phyloP scores from a whole-genome alignment of 2,888 invertebrate genomes.

The Cremastinae sp. region DNA sequence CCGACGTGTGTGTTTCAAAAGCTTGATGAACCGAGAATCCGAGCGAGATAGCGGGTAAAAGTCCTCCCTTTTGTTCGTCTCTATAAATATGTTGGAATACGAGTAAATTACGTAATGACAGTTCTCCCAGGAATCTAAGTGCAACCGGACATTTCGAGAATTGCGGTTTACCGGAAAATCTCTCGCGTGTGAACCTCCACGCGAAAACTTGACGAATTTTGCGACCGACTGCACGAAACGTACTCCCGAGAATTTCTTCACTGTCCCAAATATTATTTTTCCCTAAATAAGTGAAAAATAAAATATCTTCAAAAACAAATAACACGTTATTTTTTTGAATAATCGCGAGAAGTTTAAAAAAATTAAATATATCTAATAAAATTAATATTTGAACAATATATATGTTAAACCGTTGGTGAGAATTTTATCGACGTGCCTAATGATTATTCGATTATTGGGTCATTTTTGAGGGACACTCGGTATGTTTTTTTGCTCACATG shows the following conservation, averaged over 20 bases:
- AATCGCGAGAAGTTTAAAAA: no score
- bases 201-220: slow-evolving; percentile 62
- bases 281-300: no score
- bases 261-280: no score
- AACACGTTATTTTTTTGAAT: no score
- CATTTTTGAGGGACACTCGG: background rate
- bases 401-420: no score
- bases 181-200: slow-evolving; percentile 45
- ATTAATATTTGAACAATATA: no score
- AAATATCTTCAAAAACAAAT: no score
- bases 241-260: slow-evolving; percentile 3
- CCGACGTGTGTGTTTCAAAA: background rate
- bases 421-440: no score
- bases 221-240: background rate
- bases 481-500: slow-evolving; percentile 4
- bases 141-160: slow-evolving; percentile 65
- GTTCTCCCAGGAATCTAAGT: slow-evolving; percentile 62
- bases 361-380: no score
- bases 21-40: no score
- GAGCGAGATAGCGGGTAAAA: no score
- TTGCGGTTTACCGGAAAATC: slow-evolving; percentile 70
- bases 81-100: slow-evolving; percentile 8
- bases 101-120: slow-evolving; percentile 65
- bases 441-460: no score
- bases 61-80: background rate